Conservation (phyloP, 2,113 vertebrate species). For the Balaenoptera acutorostrata region DNA sequence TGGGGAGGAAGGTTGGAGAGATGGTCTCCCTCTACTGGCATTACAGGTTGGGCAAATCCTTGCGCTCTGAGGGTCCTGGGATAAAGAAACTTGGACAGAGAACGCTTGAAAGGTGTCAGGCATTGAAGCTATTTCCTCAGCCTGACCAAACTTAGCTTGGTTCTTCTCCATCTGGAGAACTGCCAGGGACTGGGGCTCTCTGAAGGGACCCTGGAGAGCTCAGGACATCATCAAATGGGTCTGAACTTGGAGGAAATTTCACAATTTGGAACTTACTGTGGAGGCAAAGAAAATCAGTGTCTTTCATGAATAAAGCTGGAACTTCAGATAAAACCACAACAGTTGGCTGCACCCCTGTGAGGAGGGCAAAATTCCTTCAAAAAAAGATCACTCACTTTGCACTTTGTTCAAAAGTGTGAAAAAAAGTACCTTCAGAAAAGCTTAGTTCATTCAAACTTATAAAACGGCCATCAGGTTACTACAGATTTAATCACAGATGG, state of each 20-base stretch:
- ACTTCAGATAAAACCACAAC: background rate
- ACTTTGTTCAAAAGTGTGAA: background rate
- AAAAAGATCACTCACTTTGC: background rate
- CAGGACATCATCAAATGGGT: background rate
- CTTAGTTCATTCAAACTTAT: background rate
- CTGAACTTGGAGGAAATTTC: background rate
- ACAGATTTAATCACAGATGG: background rate
- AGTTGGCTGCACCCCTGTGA: no score
- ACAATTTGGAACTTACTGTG: background rate
- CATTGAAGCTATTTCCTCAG: background rate
- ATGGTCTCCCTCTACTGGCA: background rate
- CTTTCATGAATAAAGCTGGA: background rate
- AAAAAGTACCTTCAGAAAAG: background rate
- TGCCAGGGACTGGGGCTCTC: no score
- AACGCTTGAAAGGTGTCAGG: background rate
- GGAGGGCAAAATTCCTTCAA: background rate
- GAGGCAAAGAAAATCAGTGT: background rate
- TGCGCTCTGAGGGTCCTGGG: background rate
- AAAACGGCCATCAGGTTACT: background rate
- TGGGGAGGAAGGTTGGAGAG: background rate
- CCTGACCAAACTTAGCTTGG: background rate
- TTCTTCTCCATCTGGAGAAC: background rate
- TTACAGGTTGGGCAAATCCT: fast-evolving
- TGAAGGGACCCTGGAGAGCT: background rate
- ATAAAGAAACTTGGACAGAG: background rate